Evolutionary conservation across 2,888 invertebrate genomes (phyloP), one percentile per base, ranked within the genome.

Genomic region (Eupithecia pulchellata): DNA sequence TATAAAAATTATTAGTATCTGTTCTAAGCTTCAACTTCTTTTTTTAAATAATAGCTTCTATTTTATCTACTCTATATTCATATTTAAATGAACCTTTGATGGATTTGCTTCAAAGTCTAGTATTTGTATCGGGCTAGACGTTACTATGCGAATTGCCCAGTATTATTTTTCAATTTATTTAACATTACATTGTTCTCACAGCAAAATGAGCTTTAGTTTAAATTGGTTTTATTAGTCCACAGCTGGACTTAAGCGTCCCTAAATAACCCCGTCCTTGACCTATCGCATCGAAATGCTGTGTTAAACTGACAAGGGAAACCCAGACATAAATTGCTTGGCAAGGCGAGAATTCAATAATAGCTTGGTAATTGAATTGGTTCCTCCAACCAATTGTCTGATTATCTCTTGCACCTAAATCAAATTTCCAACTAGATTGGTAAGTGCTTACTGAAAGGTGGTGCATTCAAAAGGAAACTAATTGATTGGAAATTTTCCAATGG

Each of bases 401-500:
- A 52, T 52, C 20, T 52, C 52, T 25, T 52, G 52, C 52, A 52
- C 52, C 52, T 4, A 52, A 52, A 25, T 52, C 25, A 52, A 52
- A 47, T 47, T 52, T 52, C 52, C 52, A 52, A 52, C 52, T 52
- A 52, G 52, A 25, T 52, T 52, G 52, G 20, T 52, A 25, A 52
- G 25, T 52, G 13, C 20, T 20, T 9, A 20, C 47, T 47, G 52
- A 52, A 13, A 25, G 52, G 52, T 52, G 25, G 52, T 25, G 52
- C 52, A 52, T 52, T 52, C 25, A 52, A 52, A 47, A 25, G 52
- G 25, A 52, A 52, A 13, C 20, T 52, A 52, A 52, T 25, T 52
- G 25, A 52, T 52, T 52, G 25, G 52, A 52, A 25, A 52, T 25
- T 52, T 52, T 52, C 52, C 11, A 25, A 52, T 11, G 4, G 11